Evolutionary conservation across 2,797 vertebrate species (phyloP).

Genomic region (Heteromormyrus szaboi): DNA sequence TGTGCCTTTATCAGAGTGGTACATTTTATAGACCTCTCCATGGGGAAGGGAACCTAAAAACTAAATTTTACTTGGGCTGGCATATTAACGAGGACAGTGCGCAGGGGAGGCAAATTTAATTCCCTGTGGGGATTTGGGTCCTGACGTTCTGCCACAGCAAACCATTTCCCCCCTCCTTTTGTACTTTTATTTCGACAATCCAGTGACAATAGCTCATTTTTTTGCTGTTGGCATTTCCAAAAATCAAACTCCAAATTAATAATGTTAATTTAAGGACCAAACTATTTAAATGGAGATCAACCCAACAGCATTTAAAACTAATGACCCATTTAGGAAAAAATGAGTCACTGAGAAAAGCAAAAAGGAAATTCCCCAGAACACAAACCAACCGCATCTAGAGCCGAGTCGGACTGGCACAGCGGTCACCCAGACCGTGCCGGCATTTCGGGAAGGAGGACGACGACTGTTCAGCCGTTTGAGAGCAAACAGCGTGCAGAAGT

Average conservation of each 20-base stretch:
- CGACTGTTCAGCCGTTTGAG: neutral
- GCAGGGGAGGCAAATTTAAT: slow-evolving; percentile 29
- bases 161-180: neutral
- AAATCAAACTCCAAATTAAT: slow-evolving; percentile 1
- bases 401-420: slow-evolving; percentile 73
- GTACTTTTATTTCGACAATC: neutral
- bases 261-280: neutral
- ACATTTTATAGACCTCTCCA: neutral
- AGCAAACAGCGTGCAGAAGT: neutral
- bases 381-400: slow-evolving; percentile 88
- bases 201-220: neutral
- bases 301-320: neutral
- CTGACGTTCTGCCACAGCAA: neutral
- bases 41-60: neutral
- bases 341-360: neutral
- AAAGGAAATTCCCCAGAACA: slow-evolving; percentile 55
- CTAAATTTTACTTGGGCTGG: neutral
- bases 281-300: neutral
- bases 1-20: neutral
- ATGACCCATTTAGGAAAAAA: neutral
- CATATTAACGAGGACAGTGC: neutral
- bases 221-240: neutral
- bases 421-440: slow-evolving; percentile 93
- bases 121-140: neutral
- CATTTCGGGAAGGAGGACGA: slow-evolving; percentile 40